A percentile compares a stretch with the other conserved stretches of the same genome.
Conservation (phyloP, 2,113 vertebrate genomes). For the Ginglymostoma cirratum region DNA sequence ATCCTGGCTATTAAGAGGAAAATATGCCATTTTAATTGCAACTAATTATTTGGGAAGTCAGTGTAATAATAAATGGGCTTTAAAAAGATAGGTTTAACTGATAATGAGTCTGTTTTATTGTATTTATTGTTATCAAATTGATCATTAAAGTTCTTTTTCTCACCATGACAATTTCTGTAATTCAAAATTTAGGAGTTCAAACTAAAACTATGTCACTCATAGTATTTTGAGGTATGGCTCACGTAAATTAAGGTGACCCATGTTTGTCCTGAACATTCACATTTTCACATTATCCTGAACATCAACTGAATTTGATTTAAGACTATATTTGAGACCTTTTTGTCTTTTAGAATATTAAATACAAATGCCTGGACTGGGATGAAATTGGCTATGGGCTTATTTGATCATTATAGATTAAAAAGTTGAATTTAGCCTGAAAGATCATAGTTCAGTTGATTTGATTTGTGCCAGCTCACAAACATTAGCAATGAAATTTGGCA, state of each 20-base stretch:
- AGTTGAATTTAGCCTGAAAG: neutral
- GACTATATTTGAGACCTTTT: neutral
- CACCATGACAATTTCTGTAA: neutral
- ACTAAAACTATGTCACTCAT: neutral
- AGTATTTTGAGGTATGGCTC: neutral
- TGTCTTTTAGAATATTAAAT: neutral
- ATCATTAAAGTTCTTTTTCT: neutral
- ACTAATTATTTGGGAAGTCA: neutral
- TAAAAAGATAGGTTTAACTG: neutral
- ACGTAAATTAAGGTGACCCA: neutral
- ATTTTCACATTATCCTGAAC: too few species aligned
- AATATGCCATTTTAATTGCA: neutral
- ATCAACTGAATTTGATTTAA: slow-evolving; percentile 17
- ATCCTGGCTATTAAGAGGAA: neutral
- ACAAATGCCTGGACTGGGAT: neutral
- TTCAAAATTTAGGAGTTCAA: too few species aligned
- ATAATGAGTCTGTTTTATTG: neutral
- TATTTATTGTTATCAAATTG: neutral
- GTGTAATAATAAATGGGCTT: neutral
- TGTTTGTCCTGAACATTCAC: neutral
- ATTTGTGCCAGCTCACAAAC: neutral
- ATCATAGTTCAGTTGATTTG: neutral
- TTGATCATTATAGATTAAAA: neutral
- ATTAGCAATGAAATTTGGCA: neutral
- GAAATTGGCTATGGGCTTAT: neutral